A percentile compares a stretch with the other conserved stretches of the same genome.
phyloP scores from a whole-genome alignment of 2,888 invertebrate genomes.

The Aplocera efformata region DNA sequence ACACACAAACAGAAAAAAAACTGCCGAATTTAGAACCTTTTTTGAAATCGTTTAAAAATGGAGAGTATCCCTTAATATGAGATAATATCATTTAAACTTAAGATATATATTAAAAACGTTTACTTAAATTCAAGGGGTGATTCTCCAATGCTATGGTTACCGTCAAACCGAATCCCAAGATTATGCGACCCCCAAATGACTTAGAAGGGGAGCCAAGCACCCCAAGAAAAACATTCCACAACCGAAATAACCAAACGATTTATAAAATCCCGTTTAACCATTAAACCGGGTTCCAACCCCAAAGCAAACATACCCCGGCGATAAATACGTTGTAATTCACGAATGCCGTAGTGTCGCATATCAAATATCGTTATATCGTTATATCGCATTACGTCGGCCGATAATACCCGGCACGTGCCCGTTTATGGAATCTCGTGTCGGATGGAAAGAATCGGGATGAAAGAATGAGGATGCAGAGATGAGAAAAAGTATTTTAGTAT shows the following conservation, averaged over 20 bases:
- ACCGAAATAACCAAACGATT: slow-evolving; percentile 47
- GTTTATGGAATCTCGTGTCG: slow-evolving; percentile 67
- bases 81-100: too few species aligned
- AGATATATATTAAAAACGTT: too few species aligned
- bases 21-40: too few species aligned
- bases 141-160: too few species aligned
- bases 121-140: too few species aligned
- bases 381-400: slow-evolving; percentile 46
- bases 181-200: background rate
- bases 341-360: slow-evolving; percentile 56
- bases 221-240: slow-evolving; percentile 31
- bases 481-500: slow-evolving; percentile 28
- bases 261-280: slow-evolving; percentile 63
- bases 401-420: slow-evolving; percentile 74
- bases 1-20: too few species aligned
- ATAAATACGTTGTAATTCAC: slow-evolving; percentile 76
- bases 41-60: too few species aligned
- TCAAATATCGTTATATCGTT: slow-evolving; percentile 25
- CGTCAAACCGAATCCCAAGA: background rate
- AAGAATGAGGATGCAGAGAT: slow-evolving; percentile 25
- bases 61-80: too few species aligned
- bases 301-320: slow-evolving; percentile 48
- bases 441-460: slow-evolving; percentile 33
- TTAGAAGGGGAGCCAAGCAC: slow-evolving; percentile 11
- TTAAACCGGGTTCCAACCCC: slow-evolving; percentile 35